Base-by-base conservation (phyloP, 1,140 invertebrate species). In the Tribolium madens region DNA sequence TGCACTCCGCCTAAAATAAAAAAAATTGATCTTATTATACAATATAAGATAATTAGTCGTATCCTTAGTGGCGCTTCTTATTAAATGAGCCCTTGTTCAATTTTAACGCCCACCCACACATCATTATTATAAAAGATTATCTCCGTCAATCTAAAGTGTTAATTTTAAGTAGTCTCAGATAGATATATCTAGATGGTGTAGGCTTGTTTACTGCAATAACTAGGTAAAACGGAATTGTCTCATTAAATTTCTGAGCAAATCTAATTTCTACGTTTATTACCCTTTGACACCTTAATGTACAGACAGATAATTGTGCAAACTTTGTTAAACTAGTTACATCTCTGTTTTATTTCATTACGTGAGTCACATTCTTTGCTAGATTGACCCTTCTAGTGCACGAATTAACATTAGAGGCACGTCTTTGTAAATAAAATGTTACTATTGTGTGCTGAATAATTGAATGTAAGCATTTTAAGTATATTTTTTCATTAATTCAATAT, bases 371-470 rank as follows among this genome's bases (percentile, higher is more conserved):
- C 13, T 18, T 4, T 57, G 1, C 15, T 21, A 57, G 57, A 64
- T 64, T 64, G 26, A 31, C 48, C 48, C 48, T 50, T 15, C 1
- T 6, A 50, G 3, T 17, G 13, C 7, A 6, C 47, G 47, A 50
- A 50, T 50, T 50, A 50, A 17, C 57, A 64, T 64, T 12, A 13
- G 5, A 33, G 26, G 17, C 57, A 64, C 57, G 57, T 64, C 36
- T 14, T 2, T 12, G 14, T 13, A 64, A 64, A 64, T 64, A 64
- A 64, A 64, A 64, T 60, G 53, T 26, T 60, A 57, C 52, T 57
- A 57, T 53, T 21, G 57, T 64, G 57, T 13, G 57, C n/a, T 33
- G 57, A 64, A 64, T 64, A 64, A 64, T 33, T 64, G 26, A 64
- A 33, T 26, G 57, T 64, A 12, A 26, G 57, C 14, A 26, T 12